phyloP scores from a whole-genome alignment of 1,140 invertebrate species.

The Mya arenaria region DNA sequence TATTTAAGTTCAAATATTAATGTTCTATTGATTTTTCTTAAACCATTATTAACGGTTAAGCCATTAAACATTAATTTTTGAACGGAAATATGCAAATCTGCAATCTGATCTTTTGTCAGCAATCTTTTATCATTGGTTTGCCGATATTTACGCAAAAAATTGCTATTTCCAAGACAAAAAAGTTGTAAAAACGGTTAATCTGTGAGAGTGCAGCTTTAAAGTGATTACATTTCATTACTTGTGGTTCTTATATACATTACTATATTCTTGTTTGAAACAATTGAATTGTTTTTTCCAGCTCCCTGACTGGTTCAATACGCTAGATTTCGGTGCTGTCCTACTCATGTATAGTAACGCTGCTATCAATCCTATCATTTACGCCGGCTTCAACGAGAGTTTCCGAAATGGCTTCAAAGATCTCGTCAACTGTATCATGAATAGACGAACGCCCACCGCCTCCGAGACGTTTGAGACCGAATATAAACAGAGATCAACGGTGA shows the following conservation, averaged over 20 bases:
- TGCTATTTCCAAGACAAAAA: too few species aligned
- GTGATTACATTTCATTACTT: background rate
- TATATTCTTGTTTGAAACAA: background rate
- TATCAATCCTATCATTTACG: conserved; percentile 83
- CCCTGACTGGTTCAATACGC: conserved; percentile 80
- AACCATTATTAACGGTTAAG: too few species aligned
- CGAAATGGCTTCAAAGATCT: conserved; percentile 69
- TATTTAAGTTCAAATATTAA: too few species aligned
- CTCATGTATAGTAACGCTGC: conserved; percentile 83
- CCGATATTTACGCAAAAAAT: too few species aligned
- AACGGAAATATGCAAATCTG: too few species aligned
- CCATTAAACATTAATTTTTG: too few species aligned
- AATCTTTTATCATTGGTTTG: too few species aligned
- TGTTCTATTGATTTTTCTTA: too few species aligned
- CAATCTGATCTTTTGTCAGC: too few species aligned
- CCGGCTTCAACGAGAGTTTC: conserved; percentile 82
- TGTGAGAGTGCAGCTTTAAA: too few species aligned
- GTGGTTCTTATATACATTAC: background rate
- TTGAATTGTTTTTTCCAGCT: conserved; percentile 71
- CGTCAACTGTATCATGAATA: conserved; percentile 42
- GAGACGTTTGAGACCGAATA: conserved; percentile 45
- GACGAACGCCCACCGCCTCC: conserved; percentile 33
- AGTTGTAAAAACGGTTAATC: too few species aligned
- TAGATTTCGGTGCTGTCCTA: conserved; percentile 81
- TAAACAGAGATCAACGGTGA: conserved; percentile 21